Percentiles rank a stretch among this genome's conserved stretches.
Evolutionary conservation across 2,888 invertebrate genomes (phyloP).

Genomic region (Calameuta filiformis): DNA sequence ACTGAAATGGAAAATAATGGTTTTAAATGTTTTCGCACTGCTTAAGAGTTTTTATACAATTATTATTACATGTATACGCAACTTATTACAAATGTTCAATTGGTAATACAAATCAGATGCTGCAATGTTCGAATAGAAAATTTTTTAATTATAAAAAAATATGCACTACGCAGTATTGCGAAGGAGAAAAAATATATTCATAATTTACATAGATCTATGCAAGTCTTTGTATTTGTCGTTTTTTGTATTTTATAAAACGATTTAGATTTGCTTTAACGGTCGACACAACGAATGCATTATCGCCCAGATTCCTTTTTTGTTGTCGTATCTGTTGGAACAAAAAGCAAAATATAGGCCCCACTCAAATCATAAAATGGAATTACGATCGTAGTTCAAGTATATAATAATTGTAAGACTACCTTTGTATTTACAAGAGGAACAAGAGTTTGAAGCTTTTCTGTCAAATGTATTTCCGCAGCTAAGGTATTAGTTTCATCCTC

Average conservation of each 20-base stretch:
- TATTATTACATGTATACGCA: neutral
- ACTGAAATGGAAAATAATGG: neutral
- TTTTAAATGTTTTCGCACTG: neutral
- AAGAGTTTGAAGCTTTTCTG: constrained; percentile 71
- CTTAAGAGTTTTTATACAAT: neutral
- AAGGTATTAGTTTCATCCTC: constrained; percentile 79
- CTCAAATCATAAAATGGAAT: neutral
- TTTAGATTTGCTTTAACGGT: constrained; percentile 78
- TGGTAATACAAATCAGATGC: neutral
- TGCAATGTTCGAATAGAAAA: neutral
- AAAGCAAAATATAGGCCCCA: constrained; percentile 14
- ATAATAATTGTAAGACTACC: constrained; percentile 62
- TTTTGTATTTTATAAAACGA: constrained; percentile 79
- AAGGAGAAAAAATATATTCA: neutral
- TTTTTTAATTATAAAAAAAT: neutral
- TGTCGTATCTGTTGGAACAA: constrained; percentile 70
- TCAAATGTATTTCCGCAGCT: constrained; percentile 73
- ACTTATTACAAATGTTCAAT: neutral
- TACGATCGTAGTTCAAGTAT: neutral
- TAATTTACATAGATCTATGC: constrained; percentile 10
- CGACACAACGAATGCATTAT: constrained; percentile 76
- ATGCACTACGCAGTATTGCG: neutral
- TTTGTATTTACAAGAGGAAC: constrained; percentile 75
- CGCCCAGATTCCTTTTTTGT: constrained; percentile 74
- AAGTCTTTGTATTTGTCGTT: constrained; percentile 57